Base-by-base conservation (phyloP, 2,113 vertebrate species). In the Nycticebus coucang region DNA sequence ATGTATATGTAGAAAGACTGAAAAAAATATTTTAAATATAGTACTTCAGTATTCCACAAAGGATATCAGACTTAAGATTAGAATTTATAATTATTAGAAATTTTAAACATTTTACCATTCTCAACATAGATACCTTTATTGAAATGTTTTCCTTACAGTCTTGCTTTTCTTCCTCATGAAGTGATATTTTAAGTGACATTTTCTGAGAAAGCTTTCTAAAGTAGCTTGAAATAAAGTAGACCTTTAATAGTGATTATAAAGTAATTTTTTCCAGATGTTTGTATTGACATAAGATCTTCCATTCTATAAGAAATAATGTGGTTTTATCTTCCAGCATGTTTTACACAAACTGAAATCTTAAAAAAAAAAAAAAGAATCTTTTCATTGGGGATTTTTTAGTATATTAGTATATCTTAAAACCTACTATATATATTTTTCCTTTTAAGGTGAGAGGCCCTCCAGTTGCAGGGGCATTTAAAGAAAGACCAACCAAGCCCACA, bases 401-500 rank as follows among this genome's bases (percentile, higher is more conserved):
- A 50, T 55, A 4, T 33, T 7, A 10, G 6, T 53, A 50, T 55
- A 4, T 62, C 86, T 93, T 66, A 45, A 82, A 81, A 83, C 14
- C 35, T 59, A 24, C 71, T 57, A 19, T 35, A 45, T 30, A 0
- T 53, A 87, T 87, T 55, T 81, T 96, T 66, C 11, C 45, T 93
- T 96, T 97, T 90, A 97, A 99, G 99, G 99, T 99, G 92, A 98
- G 97, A 97, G 99, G 99, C 4, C 99, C 99, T n/a, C 99, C 99
- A 55, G 57, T 97, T 59, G 99, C 99, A 24, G 99, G 99, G 96
- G 99, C 99, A 7, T 99, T 99, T 98, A 99, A 98, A 86, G 98
- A 99, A 97, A 98, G 99, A 91, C 99, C 99, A 35, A 95, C 98
- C 83, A 99, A 99, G 97, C 99, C 99, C 18, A 99, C 99, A 26